Conservation (phyloP, 2,888 invertebrate species). For the Noctua pronuba region DNA sequence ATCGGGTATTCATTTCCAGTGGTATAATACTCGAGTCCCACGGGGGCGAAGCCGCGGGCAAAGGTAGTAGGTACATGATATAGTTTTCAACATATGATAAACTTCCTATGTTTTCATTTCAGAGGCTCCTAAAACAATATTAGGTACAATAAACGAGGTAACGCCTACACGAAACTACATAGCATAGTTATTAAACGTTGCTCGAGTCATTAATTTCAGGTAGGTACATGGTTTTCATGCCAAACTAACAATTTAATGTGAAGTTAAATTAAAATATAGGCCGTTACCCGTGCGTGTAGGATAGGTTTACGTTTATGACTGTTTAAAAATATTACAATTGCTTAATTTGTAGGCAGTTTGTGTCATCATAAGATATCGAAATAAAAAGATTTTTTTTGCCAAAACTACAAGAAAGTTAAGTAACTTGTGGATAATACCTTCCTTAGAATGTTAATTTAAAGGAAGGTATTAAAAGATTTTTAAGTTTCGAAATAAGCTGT, state of each 20-base stretch:
- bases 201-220: slow-evolving; percentile 33
- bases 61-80: no score
- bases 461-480: no score
- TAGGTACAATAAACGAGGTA: slow-evolving; percentile 8
- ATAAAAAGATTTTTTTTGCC: not conserved
- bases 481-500: no score
- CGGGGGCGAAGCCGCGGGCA: no score
- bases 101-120: slow-evolving; percentile 23
- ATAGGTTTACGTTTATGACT: not conserved
- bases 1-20: not conserved
- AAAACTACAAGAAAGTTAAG: not conserved
- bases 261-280: slow-evolving; percentile 8
- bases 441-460: no score
- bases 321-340: not conserved
- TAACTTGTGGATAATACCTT: no score
- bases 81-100: not conserved
- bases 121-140: slow-evolving; percentile 26
- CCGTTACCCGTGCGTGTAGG: not conserved
- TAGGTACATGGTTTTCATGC: slow-evolving; percentile 8
- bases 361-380: not conserved
- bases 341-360: not conserved
- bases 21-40: not conserved
- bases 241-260: slow-evolving; percentile 1
- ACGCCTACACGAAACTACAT: slow-evolving; percentile 54
- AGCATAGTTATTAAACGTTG: slow-evolving; percentile 39